Percentiles rank a stretch among this genome's conserved stretches.
Evolutionary conservation across 2,113 vertebrate species (phyloP).

Genomic region (Lycaon pictus): DNA sequence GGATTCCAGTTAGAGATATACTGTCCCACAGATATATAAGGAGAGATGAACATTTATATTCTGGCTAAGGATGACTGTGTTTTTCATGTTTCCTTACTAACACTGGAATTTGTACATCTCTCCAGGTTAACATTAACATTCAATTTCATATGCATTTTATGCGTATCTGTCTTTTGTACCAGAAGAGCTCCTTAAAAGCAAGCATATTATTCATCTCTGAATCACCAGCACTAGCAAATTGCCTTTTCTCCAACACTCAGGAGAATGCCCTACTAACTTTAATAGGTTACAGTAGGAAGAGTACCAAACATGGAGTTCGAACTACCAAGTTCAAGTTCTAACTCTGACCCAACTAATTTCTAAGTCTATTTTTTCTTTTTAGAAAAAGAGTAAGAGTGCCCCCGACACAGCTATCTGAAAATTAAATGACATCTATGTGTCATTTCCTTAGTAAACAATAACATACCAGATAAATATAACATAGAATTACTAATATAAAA

Average conservation of each 20-base stretch:
- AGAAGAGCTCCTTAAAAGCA: background rate
- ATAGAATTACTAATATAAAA: constrained; percentile 4
- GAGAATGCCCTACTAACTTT: background rate
- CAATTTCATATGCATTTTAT: background rate
- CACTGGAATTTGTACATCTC: background rate
- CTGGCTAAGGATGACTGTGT: background rate
- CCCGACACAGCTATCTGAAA: background rate
- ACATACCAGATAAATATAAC: background rate
- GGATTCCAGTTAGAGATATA: background rate
- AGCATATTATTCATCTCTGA: background rate
- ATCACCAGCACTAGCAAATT: background rate
- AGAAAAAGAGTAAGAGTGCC: background rate
- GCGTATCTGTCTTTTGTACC: background rate
- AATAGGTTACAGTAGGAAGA: background rate
- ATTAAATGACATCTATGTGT: background rate
- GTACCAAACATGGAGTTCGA: background rate
- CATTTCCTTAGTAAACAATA: background rate
- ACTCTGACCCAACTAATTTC: background rate
- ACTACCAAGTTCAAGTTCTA: background rate
- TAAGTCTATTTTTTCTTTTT: background rate
- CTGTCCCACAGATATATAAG: background rate
- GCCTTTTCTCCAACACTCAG: background rate
- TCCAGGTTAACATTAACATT: background rate
- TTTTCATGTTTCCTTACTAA: background rate
- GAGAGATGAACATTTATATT: background rate